Percentiles rank a stretch among this genome's conserved stretches.
Conservation (phyloP, 1,140 invertebrate species). For the Heliconius hewitsoni region DNA sequence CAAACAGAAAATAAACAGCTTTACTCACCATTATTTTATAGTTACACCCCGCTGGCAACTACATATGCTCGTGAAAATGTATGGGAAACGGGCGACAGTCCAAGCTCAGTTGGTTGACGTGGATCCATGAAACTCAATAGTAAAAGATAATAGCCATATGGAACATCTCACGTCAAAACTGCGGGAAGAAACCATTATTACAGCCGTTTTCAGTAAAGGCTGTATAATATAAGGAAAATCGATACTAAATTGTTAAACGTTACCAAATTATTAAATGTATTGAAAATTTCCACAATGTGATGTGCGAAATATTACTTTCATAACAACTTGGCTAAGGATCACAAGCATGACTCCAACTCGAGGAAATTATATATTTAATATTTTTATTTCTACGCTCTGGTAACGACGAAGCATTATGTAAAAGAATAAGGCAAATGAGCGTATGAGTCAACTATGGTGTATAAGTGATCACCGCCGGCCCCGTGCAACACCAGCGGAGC, state of each 20-base stretch:
- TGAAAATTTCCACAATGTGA: too few species aligned
- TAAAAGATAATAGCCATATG: conserved; percentile 9
- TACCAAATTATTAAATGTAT: too few species aligned
- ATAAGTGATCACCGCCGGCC: too few species aligned
- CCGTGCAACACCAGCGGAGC: too few species aligned
- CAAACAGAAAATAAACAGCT: conserved; percentile 12
- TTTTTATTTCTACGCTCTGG: too few species aligned
- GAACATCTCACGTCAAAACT: neutral
- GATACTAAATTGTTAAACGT: neutral
- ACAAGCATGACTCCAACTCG: too few species aligned
- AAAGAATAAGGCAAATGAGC: too few species aligned
- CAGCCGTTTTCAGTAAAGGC: neutral
- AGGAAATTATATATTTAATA: too few species aligned
- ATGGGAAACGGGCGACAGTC: conserved; percentile 23
- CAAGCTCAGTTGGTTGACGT: conserved; percentile 20
- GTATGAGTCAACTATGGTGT: too few species aligned
- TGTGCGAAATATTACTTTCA: too few species aligned
- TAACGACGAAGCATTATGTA: too few species aligned
- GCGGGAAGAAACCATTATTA: neutral
- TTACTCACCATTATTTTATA: conserved; percentile 28
- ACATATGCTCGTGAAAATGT: conserved; percentile 21
- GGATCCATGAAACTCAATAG: conserved; percentile 10
- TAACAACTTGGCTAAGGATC: too few species aligned
- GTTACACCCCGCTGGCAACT: conserved; percentile 25
- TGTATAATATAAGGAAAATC: neutral